These are phyloP conservation scores for Eupithecia abbreviata DNA, from an alignment of 2,888 invertebrate genomes.

Conservation along the genomic window DNA sequence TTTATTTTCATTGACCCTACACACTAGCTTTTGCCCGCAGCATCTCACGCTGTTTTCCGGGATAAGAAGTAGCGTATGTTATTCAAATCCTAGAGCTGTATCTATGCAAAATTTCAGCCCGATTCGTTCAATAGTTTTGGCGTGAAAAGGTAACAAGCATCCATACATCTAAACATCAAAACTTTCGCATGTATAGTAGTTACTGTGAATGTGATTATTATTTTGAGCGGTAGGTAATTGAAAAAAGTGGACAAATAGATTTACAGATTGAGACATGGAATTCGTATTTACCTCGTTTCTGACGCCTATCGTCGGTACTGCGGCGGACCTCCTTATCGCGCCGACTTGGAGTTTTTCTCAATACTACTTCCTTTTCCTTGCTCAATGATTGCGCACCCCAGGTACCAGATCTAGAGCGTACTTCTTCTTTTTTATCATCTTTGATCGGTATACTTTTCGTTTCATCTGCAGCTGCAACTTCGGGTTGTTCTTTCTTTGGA, in stretches of 20 bases:
- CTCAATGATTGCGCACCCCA: conserved; percentile 76
- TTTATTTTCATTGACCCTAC: too few species aligned
- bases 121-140: background rate
- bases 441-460: conserved; percentile 35
- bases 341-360: conserved; percentile 49
- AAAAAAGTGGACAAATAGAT: background rate
- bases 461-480: conserved; percentile 17
- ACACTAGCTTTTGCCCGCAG: background rate
- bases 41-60: background rate
- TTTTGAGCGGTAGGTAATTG: background rate
- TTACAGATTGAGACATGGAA: background rate
- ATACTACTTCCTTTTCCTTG: conserved; percentile 59
- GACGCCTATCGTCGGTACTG: conserved; percentile 68
- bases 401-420: conserved; percentile 86
- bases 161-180: background rate
- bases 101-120: too few species aligned
- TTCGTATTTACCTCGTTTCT: conserved; percentile 67
- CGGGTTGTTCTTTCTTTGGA: conserved; percentile 42
- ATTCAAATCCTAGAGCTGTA: background rate
- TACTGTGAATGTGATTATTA: background rate
- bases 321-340: conserved; percentile 68
- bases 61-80: background rate
- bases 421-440: conserved; percentile 42
- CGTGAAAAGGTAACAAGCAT: background rate
- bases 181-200: background rate